Evolutionary conservation across 92 coral and sea anemone genomes (phyloP), one percentile per base, ranked within the genome.

Genomic region (Porites cylindrica): DNA sequence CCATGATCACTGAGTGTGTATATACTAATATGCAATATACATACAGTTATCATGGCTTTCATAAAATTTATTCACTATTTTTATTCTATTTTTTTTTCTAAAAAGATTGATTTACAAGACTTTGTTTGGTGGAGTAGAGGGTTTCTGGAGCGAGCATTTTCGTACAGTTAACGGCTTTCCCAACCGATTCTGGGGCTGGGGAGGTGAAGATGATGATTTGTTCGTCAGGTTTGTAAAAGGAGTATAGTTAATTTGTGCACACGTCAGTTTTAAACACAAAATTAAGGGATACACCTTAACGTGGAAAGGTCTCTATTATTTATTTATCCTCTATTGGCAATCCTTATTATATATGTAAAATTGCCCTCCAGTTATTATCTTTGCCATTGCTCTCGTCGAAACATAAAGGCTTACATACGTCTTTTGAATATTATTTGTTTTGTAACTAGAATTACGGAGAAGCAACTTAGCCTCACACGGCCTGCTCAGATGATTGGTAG

Each of bases 131-230:
- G 98, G 99, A 6, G 99, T 97, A 1, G 98, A 97, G 70, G 99
- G 97, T 24, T 95, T 97, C 90, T 94, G 96, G 98, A 92, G 88
- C 10, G 95, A 97, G 62, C 98, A 97, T 88, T 97, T 79, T 75
- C 86, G 84, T 12, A 62, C 66, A 59, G 85, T 91, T 13, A 97
- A 97, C 66, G 99, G 99, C 13, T 97, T 97, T 75, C 96, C 99
- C 10, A 95, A 97, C 83, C 92, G 98, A 56, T 97, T 93, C 88
- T 97, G 98, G 98, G 99, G 99, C 13, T 97, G 99, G 99, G 99
- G 99, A 23, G 99, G 94, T 2, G 99, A 97, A 77, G 99, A 97
- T 65, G 99, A 97, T 51, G 99, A 97, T 70, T 90, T 97, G 12
- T 93, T 93, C 63, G 94, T 92, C 23, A 83, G 93, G 90, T 85